Evolutionary conservation across 2,888 invertebrate genomes (phyloP).

Genomic region (Clistopyga incitator): DNA sequence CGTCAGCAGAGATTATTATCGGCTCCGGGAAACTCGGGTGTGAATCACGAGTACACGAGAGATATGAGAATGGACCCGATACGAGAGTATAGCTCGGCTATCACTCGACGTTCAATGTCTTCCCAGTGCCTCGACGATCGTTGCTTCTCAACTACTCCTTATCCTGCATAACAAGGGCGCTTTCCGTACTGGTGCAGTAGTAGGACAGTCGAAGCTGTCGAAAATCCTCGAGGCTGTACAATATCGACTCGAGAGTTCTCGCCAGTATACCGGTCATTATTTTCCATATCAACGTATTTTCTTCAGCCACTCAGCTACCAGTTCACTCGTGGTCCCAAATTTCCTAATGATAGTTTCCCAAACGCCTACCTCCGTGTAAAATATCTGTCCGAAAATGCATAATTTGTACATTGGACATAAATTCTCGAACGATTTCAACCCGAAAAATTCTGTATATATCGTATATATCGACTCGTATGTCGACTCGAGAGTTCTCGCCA

Average conservation of each 20-base stretch:
- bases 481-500: slow-evolving; percentile 1
- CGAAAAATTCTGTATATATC: no score
- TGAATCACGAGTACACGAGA: slow-evolving; percentile 7
- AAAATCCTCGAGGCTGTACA: not conserved
- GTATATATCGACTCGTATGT: no score
- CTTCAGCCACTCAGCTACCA: not conserved
- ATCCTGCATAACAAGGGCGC: not conserved
- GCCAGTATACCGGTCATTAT: not conserved
- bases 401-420: no score
- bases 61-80: not conserved
- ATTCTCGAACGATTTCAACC: no score
- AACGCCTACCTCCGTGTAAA: not conserved
- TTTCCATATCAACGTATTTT: not conserved
- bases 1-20: slow-evolving; percentile 51
- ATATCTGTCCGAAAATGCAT: no score
- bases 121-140: not conserved
- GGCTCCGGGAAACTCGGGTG: not conserved
- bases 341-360: not conserved
- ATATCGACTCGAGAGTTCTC: not conserved
- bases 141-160: slow-evolving; percentile 12
- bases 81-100: not conserved
- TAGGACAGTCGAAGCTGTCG: slow-evolving; percentile 1
- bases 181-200: not conserved
- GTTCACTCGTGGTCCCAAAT: not conserved
- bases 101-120: slow-evolving; percentile 8